A percentile compares a stretch with the other conserved stretches of the same genome.
Conservation (phyloP, 2,888 invertebrate genomes). For the Fragum fragum region DNA sequence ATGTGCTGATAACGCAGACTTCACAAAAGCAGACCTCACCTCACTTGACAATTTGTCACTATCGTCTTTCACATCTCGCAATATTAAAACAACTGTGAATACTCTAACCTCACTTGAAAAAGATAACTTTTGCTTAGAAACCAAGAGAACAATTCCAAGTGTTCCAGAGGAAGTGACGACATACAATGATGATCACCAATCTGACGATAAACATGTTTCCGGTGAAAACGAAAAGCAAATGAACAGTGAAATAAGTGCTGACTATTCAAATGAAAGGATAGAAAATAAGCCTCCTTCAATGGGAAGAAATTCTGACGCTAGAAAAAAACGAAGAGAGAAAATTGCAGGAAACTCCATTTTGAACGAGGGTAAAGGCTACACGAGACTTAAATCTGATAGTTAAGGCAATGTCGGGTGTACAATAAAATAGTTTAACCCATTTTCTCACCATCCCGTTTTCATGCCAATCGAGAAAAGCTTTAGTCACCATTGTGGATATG, state of each 20-base stretch:
- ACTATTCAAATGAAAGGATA: not conserved
- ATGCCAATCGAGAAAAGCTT: not conserved
- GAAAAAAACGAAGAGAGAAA: constrained; percentile 55
- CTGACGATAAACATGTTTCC: not conserved
- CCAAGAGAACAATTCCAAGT: constrained; percentile 45
- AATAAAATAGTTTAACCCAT: not conserved
- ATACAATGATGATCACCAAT: constrained; percentile 19
- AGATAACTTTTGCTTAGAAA: constrained; percentile 10
- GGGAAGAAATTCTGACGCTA: constrained; percentile 38
- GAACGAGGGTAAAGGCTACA: constrained; percentile 50
- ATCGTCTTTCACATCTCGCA: constrained; percentile 37
- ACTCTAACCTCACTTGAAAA: not conserved
- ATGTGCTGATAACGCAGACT: constrained; percentile 9
- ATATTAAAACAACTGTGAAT: constrained; percentile 1
- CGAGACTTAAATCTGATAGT: constrained; percentile 49
- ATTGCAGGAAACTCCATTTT: constrained; percentile 37
- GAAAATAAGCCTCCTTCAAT: not conserved
- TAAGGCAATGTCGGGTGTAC: not conserved
- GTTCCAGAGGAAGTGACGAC: constrained; percentile 56
- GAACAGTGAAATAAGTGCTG: not conserved
- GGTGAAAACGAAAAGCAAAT: constrained; percentile 1
- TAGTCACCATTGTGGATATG: not conserved
- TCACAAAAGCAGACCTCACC: constrained; percentile 37
- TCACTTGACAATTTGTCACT: constrained; percentile 49
- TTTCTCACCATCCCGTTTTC: not conserved